Conservation (phyloP, 2,797 vertebrate species). For the Emydoidea blandingii region DNA sequence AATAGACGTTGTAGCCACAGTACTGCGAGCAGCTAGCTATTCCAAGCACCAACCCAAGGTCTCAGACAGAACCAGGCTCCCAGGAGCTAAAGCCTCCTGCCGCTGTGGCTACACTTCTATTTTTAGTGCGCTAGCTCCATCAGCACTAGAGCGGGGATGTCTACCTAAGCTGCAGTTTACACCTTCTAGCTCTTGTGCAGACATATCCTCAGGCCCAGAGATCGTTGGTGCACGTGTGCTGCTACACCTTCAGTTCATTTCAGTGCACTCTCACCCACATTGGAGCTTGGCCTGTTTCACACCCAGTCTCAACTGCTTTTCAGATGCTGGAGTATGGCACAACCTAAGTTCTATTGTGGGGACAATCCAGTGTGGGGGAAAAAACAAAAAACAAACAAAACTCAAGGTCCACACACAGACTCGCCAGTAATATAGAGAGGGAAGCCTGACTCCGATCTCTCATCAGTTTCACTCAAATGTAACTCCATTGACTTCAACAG, state of each 20-base stretch:
- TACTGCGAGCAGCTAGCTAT: no score
- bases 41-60: no score
- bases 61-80: no score
- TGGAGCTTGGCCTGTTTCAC: background rate
- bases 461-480: background rate
- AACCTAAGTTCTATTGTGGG: background rate
- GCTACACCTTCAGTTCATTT: fast-evolving
- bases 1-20: background rate
- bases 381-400: fast-evolving
- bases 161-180: no score
- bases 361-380: background rate
- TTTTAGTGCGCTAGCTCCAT: no score
- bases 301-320: background rate
- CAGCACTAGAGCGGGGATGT: no score
- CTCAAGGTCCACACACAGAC: background rate
- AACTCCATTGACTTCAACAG: background rate
- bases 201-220: background rate
- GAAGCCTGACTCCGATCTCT: background rate
- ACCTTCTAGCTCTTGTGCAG: no score
- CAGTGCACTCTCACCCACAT: background rate
- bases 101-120: no score
- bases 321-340: background rate
- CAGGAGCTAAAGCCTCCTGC: no score
- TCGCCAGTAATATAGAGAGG: fast-evolving
- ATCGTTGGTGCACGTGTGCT: background rate